Percentiles rank a stretch among this genome's conserved stretches.
phyloP scores from a whole-genome alignment of 2,797 vertebrate genomes.

The Melanotaenia pygmaea region DNA sequence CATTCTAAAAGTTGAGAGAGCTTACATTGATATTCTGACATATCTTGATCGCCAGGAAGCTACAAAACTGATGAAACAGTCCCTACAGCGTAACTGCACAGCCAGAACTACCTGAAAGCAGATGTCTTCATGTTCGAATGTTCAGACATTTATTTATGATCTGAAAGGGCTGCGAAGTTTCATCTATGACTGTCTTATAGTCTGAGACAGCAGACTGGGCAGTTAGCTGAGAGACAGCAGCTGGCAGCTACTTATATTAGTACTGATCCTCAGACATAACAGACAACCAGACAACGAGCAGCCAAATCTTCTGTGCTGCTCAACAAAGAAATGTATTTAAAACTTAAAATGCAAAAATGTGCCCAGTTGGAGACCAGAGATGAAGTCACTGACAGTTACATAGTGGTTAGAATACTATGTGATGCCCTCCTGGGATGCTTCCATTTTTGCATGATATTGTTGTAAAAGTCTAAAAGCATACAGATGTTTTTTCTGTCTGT shows the following conservation, averaged over 20 bases:
- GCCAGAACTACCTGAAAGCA: conserved; percentile 19
- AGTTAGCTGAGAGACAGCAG: conserved; percentile 32
- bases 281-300: conserved; percentile 34
- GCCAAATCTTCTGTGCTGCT: conserved; percentile 36
- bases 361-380: conserved; percentile 23
- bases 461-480: conserved; percentile 5
- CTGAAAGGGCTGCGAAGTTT: conserved; percentile 23
- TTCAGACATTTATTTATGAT: conserved; percentile 41
- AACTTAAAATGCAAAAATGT: conserved; percentile 40
- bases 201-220: conserved; percentile 30
- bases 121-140: conserved; percentile 4
- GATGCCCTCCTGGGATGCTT: conserved; percentile 14
- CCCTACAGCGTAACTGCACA: conserved; percentile 4
- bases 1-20: no score
- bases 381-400: conserved; percentile 45
- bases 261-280: conserved; percentile 38
- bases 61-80: conserved; percentile 10
- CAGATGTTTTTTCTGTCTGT: conserved; percentile 19
- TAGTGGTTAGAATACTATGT: conserved; percentile 32
- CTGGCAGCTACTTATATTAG: conserved; percentile 50
- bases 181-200: conserved; percentile 29
- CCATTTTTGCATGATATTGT: conserved; percentile 3
- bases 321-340: conserved; percentile 50
- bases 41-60: neutral
- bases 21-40: neutral